A percentile compares a stretch with the other conserved stretches of the same genome.
These are phyloP conservation scores for Clivina fossor DNA, from an alignment of 2,888 invertebrate genomes.

Conservation along the genomic window DNA sequence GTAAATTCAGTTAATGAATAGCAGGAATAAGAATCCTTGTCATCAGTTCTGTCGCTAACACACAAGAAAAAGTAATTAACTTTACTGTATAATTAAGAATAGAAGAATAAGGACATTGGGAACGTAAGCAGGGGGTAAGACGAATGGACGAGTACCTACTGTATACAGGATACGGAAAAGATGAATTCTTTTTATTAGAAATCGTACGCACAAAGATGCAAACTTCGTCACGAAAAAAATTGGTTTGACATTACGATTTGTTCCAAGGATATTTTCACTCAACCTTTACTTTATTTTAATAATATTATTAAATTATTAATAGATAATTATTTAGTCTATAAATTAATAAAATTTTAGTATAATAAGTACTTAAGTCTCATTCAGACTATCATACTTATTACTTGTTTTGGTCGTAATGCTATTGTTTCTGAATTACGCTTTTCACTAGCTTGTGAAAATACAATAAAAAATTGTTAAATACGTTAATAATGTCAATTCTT, in stretches of 20 bases:
- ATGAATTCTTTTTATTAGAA: constrained; percentile 27
- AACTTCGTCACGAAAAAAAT: background rate
- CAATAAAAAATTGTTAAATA: too few species aligned
- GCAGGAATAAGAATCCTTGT: constrained; percentile 31
- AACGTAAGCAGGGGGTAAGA: constrained; percentile 7
- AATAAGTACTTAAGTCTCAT: background rate
- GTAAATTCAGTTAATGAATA: constrained; percentile 34
- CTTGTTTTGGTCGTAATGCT: too few species aligned
- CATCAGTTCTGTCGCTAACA: constrained; percentile 37
- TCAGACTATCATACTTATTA: too few species aligned
- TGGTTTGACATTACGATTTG: background rate
- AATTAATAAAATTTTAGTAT: background rate
- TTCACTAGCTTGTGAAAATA: too few species aligned
- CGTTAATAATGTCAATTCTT: too few species aligned
- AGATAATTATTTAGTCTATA: background rate
- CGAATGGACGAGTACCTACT: constrained; percentile 10
- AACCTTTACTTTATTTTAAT: too few species aligned
- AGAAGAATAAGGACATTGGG: constrained; percentile 33
- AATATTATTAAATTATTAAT: too few species aligned
- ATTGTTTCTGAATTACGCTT: too few species aligned
- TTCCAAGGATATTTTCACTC: constrained; percentile 8
- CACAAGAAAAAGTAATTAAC: constrained; percentile 41
- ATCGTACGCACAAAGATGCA: constrained; percentile 13
- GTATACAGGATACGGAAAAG: constrained; percentile 18
- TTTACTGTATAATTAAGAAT: constrained; percentile 40